Evolutionary conservation across 2,888 invertebrate genomes (phyloP), one percentile per base, ranked within the genome.

Genomic region (Argynnis bischoffii): DNA sequence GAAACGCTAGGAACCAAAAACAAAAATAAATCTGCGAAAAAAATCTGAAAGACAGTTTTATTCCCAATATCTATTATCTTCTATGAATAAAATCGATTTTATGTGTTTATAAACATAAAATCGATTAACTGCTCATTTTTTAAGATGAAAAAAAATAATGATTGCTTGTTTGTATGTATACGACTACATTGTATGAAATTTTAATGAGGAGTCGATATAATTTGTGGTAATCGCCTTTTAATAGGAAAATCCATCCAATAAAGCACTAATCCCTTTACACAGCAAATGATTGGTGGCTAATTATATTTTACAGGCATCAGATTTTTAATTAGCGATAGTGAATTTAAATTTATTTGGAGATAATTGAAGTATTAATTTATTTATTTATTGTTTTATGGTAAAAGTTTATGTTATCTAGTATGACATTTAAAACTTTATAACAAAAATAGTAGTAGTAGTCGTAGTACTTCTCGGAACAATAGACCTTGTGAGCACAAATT

Each of bases 241-340:
- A 8, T 51, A 60, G 35, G 57, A 61, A 51, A 51, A 61, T 51
- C 60, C 51, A 61, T 51, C 11, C 26, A 59, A 59, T 59, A 35
- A 61, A 35, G 60, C 16, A 35, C 60, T 61, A 51, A 61, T 61
- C 50, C 60, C 60, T 61, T 61, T 51, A 61, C 60, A 60, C 6
- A 61, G 48, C 16, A 61, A 50, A 51, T 35, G 31, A 61, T 14
- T 51, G 31, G 60, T 61, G 60, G 51, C 51, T 51, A 61, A 61
- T 61, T 51, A 60, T 35, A 61, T 61, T 61, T 61, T 61, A 61
- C 51, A 61, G 35, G 60, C 50, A 18, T 61, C 60, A 61, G 60
- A 60, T 50, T 61, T 51, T 61, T 61, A 50, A 61, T 51, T 61
- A 51, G 16, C 31, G 60, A 51, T 61, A 61, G 18, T 60, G 2